Evolutionary conservation across 2,888 invertebrate genomes (phyloP), one percentile per base, ranked within the genome.

Genomic region (Protodeltote pygarga): DNA sequence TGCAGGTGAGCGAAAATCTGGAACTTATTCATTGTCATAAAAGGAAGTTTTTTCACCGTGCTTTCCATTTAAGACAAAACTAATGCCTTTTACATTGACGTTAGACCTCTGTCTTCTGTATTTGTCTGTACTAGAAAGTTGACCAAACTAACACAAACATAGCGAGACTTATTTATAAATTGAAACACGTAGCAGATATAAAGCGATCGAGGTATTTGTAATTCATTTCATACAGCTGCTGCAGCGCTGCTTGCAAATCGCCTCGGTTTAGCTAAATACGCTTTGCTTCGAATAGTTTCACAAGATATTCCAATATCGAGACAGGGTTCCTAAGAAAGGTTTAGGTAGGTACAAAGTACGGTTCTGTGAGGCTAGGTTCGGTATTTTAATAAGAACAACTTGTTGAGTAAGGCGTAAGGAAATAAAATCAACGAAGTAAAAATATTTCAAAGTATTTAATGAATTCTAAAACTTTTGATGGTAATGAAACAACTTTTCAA

Each of bases 201-300:
- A 48, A 60, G 46, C 46, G 35, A 60, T 65, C 42, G 45, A 65
- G 46, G 44, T 54, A 61, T 65, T 61, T 65, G 54, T 50, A 60
- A 54, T 61, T 65, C 44, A 50, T 40, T 55, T 47, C 50, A 49
- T 40, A 35, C 44, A 61, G 44, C 35, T 6, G 24, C 34, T 39
- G 50, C 62, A 61, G 66, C 38, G 44, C 31, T 28, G 62, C 62
- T 61, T 55, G 47, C 44, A 65, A 65, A 55, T 27, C 24, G 11
- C 27, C 9, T 21, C 5, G 27, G 40, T 49, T 54, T 13, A 14
- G 25, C 32, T 42, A 46, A 65, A 60, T 29, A 38, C 21, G 32
- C 25, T 52, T 38, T 23, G 29, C 38, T 28, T 21, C 8, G 13
- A 42, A 60, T 44, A 31, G 27, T 54, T 65, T 34, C n/a, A 31